phyloP scores from a whole-genome alignment of 2,888 invertebrate genomes.

The Eugnorisma glareosa region DNA sequence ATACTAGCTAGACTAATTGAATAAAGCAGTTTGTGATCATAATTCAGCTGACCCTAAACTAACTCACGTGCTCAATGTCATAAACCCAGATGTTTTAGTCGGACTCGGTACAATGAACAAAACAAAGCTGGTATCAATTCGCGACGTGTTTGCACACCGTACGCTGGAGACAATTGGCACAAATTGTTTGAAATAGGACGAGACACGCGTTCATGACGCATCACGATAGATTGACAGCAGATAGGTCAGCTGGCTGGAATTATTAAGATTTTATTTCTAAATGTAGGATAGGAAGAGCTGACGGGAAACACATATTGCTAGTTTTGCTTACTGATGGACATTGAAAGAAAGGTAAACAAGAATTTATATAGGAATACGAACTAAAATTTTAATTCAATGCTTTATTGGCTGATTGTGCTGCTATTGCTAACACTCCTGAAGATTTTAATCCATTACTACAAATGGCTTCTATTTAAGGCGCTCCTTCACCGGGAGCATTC shows the following conservation, averaged over 20 bases:
- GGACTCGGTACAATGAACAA: constrained; percentile 19
- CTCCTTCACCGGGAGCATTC: too few species aligned
- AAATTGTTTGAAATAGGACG: constrained; percentile 46
- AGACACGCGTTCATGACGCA: constrained; percentile 28
- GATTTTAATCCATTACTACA: background rate
- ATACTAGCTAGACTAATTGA: background rate
- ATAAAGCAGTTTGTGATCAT: background rate
- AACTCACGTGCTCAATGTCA: constrained; percentile 21
- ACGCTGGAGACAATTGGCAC: constrained; percentile 55
- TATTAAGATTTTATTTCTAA: constrained; percentile 2
- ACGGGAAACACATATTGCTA: background rate
- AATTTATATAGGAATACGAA: background rate
- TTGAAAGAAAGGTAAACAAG: background rate
- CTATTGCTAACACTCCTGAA: background rate
- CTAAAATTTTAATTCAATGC: background rate
- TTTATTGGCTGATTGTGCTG: background rate
- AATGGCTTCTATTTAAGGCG: background rate
- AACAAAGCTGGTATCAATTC: constrained; percentile 49
- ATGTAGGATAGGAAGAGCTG: background rate
- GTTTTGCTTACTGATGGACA: background rate
- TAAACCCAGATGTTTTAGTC: constrained; percentile 31
- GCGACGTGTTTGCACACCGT: constrained; percentile 41
- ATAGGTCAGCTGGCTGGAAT: constrained; percentile 20
- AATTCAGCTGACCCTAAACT: constrained; percentile 24
- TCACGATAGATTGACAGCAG: constrained; percentile 7